phyloP scores from a whole-genome alignment of 2,113 vertebrate species.

The Pterocles gutturalis region DNA sequence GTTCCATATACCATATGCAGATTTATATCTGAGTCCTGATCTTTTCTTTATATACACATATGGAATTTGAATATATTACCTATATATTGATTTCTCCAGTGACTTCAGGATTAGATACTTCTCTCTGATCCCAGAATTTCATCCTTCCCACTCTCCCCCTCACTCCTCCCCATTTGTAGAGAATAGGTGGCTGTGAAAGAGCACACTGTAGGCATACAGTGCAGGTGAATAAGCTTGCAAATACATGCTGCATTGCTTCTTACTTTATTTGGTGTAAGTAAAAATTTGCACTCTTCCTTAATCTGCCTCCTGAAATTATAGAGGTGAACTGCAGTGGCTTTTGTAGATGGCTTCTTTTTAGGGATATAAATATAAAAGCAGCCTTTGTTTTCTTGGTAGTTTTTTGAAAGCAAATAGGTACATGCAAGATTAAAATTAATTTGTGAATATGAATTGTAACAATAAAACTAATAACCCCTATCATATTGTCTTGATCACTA shows the following conservation, averaged over 20 bases:
- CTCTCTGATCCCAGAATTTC: not conserved
- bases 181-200: slow-evolving; percentile 7
- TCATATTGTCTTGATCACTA: not conserved
- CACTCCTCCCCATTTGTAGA: not conserved
- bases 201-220: not conserved
- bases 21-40: not conserved
- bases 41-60: slow-evolving; percentile 5
- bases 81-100: not conserved
- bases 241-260: not conserved
- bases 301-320: not conserved
- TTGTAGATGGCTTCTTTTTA: not conserved
- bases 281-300: not conserved
- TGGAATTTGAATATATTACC: slow-evolving; percentile 24
- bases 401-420: slow-evolving; percentile 1
- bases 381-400: not conserved
- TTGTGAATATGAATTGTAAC: not conserved
- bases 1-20: not conserved
- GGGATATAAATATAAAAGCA: not conserved
- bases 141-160: not conserved
- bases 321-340: not conserved
- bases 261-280: not conserved
- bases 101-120: slow-evolving; percentile 14
- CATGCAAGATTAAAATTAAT: not conserved
- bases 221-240: not conserved
- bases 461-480: not conserved